Conservation (phyloP, 2,113 vertebrate genomes). For the Climacteris rufus region DNA sequence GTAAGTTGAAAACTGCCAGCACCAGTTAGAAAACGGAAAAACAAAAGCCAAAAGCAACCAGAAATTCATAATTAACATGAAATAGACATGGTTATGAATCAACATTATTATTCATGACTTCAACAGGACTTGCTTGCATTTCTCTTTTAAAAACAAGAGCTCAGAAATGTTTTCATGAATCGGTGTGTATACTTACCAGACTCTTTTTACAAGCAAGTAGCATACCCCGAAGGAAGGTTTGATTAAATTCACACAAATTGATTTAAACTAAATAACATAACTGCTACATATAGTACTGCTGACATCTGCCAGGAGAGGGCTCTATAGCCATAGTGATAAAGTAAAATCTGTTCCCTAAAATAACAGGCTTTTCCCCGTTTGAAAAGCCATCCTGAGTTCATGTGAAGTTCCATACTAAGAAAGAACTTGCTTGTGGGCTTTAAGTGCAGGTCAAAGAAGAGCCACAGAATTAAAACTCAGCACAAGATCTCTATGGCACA, state of each 20-base stretch:
- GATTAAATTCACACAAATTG: background rate
- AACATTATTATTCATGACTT: background rate
- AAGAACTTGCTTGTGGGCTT: background rate
- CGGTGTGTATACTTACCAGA: fast-evolving
- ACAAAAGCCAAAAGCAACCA: background rate
- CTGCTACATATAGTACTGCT: background rate
- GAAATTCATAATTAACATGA: background rate
- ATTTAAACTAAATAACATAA: background rate
- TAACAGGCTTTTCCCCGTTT: background rate
- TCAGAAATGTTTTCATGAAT: background rate
- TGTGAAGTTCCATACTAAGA: background rate
- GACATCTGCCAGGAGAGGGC: background rate
- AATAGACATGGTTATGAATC: background rate
- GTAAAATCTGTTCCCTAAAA: background rate
- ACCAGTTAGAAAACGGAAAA: background rate
- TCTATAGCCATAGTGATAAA: background rate
- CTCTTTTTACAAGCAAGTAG: background rate
- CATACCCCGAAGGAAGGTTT: background rate
- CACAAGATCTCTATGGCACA: background rate
- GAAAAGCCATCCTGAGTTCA: background rate
- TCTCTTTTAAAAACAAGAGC: background rate
- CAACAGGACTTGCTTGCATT: background rate
- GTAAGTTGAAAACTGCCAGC: background rate
- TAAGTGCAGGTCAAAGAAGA: background rate
- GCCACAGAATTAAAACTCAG: background rate